Evolutionary conservation across 1,140 invertebrate species (phyloP).

Genomic region (Drosophila mauritiana): DNA sequence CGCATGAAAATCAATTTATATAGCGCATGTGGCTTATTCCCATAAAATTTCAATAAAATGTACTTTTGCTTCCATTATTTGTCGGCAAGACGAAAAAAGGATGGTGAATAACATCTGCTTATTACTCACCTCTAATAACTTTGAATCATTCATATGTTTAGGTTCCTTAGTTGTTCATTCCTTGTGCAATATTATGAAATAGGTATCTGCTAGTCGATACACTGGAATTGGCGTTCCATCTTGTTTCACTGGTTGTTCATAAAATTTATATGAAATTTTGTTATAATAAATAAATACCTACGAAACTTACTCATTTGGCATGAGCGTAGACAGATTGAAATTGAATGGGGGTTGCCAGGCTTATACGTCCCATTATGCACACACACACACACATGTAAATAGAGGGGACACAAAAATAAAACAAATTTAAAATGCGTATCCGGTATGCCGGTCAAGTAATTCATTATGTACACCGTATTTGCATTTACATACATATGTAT

Average conservation of each 20-base stretch:
- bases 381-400: slow-evolving; percentile 21
- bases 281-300: slow-evolving; percentile 13
- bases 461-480: slow-evolving; percentile 32
- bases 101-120: background rate
- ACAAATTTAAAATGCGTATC: slow-evolving; percentile 57
- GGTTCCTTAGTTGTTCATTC: too few species aligned
- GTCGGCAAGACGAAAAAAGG: background rate
- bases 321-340: slow-evolving; percentile 17
- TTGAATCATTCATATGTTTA: background rate
- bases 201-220: too few species aligned
- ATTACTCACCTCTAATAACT: background rate
- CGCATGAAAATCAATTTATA: slow-evolving; percentile 3
- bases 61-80: too few species aligned
- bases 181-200: too few species aligned
- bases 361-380: slow-evolving; percentile 31
- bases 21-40: background rate
- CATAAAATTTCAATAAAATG: background rate
- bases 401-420: slow-evolving; percentile 27
- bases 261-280: slow-evolving; percentile 3
- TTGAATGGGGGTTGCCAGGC: background rate
- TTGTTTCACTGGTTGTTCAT: background rate
- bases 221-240: too few species aligned
- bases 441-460: slow-evolving; percentile 54
- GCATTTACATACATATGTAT: background rate
- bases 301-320: slow-evolving; percentile 24